These are phyloP conservation scores for Eupithecia dodoneata DNA, from an alignment of 2,888 invertebrate species.

Conservation along the genomic window DNA sequence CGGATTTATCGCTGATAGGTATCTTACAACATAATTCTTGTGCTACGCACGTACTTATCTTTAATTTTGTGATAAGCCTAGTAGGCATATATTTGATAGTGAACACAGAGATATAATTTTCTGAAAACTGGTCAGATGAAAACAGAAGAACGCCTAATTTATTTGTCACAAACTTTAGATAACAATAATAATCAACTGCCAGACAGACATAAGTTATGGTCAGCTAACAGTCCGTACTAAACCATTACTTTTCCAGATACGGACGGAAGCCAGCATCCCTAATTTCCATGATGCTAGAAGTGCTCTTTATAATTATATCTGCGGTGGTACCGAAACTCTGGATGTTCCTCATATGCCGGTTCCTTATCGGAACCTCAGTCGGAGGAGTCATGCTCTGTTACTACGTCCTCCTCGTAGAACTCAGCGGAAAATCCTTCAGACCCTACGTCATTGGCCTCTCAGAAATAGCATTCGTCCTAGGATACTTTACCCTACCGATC, in stretches of 20 bases:
- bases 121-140: not conserved
- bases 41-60: not conserved
- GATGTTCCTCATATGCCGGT: constrained; percentile 84
- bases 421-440: constrained; percentile 83
- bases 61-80: constrained; percentile 3
- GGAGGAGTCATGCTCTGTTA: constrained; percentile 88
- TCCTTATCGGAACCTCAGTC: constrained; percentile 84
- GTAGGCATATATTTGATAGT: not conserved
- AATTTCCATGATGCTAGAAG: constrained; percentile 82
- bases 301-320: constrained; percentile 81
- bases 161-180: no score
- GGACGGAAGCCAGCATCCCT: constrained; percentile 86
- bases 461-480: constrained; percentile 83
- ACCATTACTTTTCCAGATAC: constrained; percentile 73
- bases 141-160: not conserved
- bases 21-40: constrained; percentile 13
- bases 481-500: constrained; percentile 82
- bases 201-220: not conserved
- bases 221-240: not conserved
- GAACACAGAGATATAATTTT: not conserved
- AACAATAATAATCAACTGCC: not conserved
- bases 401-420: constrained; percentile 86
- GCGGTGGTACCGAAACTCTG: constrained; percentile 84
- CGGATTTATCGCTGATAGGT: constrained; percentile 82
- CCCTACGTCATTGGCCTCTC: constrained; percentile 82